Base-by-base conservation (phyloP, 1,140 invertebrate species). In the Ptiloglossa arizonensis region DNA sequence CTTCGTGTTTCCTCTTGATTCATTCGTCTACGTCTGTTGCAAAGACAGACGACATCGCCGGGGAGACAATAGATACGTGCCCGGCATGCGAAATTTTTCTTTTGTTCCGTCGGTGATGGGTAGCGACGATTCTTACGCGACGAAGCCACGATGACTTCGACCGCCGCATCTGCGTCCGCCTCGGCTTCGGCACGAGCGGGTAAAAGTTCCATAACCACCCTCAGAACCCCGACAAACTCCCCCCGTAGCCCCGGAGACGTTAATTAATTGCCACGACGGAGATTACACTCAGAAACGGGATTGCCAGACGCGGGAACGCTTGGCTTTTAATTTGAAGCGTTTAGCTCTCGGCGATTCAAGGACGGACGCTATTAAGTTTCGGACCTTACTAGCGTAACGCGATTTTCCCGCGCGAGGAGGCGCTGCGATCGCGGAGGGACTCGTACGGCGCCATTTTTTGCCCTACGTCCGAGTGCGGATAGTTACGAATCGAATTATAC, bases 61-160 rank as follows among this genome's bases (percentile, higher is more conserved):
- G 70, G 56, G 78, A 80, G 78, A 80, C 78, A 75, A 66, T 71
- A 77, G 54, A 75, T 68, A 80, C 78, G 78, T 80, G 78, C 78
- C 56, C 8, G 46, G 72, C 73, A 80, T 80, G 35, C 56, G 78
- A 75, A 75, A 75, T 63, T 75, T 74, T 68, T 38, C 71, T 75
- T 67, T 74, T 75, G 71, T 79, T 74, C 71, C 41, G 32, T 2
- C 44, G 29, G 22, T n/a, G n/a, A n/a, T n/a, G n/a, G n/a, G n/a
- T n/a, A n/a, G 32, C 48, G 32, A 75, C 77, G 78, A 75, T 80
- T 75, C 78, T 80, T 68, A 60, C 72, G 63, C 54, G 72, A 72
- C 50, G 56, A 75, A 54, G 72, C 56, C 46, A 27, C 52, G 54
- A 50, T 73, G 78, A 80, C 78, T 76, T 75, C 63, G 63, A 50